phyloP scores from a whole-genome alignment of 2,113 vertebrate genomes.

The Hyperopisus bebe region DNA sequence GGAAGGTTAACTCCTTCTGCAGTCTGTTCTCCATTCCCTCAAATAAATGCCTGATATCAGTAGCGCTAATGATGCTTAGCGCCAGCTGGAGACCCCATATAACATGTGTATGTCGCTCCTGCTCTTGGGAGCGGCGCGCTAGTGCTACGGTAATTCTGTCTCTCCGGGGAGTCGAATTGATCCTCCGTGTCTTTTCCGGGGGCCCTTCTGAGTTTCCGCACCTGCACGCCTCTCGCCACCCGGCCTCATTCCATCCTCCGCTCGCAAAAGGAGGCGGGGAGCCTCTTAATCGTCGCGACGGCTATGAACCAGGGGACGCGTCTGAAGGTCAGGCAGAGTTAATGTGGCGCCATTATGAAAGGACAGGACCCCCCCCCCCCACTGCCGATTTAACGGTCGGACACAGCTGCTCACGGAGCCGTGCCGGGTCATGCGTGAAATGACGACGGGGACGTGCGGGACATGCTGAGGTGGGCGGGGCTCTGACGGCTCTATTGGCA shows the following conservation, averaged over 20 bases:
- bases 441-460: neutral
- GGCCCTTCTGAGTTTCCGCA: constrained; percentile 38
- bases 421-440: neutral
- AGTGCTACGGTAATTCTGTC: constrained; percentile 53
- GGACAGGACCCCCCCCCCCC: neutral
- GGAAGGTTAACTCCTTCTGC: neutral
- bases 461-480: neutral
- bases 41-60: constrained; percentile 44
- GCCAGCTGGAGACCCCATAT: constrained; percentile 49
- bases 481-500: neutral
- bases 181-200: constrained; percentile 49
- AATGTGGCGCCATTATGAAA: neutral
- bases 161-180: constrained; percentile 52
- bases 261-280: neutral
- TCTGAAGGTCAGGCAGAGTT: neutral
- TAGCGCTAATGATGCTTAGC: constrained; percentile 57
- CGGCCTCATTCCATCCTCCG: neutral
- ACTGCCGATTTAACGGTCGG: neutral
- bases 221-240: constrained; percentile 34
- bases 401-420: neutral
- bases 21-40: neutral
- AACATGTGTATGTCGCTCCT: neutral
- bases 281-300: neutral
- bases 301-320: neutral
- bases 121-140: constrained; percentile 19